Conservation (phyloP, 1,140 invertebrate species). For the Lithobius niger region DNA sequence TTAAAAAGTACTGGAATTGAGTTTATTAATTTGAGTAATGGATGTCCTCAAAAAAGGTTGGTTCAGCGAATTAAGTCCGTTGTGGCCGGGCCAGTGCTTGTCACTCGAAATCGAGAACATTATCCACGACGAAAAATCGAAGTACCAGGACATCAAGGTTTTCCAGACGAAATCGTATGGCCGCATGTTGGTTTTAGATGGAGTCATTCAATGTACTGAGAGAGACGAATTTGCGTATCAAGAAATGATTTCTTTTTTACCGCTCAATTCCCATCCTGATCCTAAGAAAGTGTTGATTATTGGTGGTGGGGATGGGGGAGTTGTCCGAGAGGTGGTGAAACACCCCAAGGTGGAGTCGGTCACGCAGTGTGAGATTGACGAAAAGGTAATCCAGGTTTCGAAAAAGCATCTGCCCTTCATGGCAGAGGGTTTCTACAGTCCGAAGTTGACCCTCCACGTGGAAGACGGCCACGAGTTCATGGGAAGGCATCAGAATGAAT, state of each 20-base stretch:
- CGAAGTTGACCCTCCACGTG: constrained; percentile 70
- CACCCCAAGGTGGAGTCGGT: constrained; percentile 77
- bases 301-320: constrained; percentile 94
- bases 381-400: constrained; percentile 75
- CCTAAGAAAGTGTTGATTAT: constrained; percentile 91
- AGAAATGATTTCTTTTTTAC: constrained; percentile 94
- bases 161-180: constrained; percentile 84
- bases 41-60: constrained; percentile 58
- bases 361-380: constrained; percentile 90
- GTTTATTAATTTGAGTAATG: too few species aligned
- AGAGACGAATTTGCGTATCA: constrained; percentile 96
- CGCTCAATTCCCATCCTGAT: constrained; percentile 76
- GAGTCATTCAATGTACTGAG: constrained; percentile 93
- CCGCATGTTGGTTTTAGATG: constrained; percentile 78
- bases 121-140: constrained; percentile 64
- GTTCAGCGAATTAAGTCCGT: constrained; percentile 75
- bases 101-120: constrained; percentile 77
- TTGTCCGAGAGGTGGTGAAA: constrained; percentile 86
- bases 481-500: constrained; percentile 66
- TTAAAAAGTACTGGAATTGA: too few species aligned
- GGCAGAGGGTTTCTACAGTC: constrained; percentile 66
- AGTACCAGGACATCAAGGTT: constrained; percentile 80
- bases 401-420: constrained; percentile 83
- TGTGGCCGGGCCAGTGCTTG: constrained; percentile 85
- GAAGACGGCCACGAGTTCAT: constrained; percentile 94